phyloP scores from a whole-genome alignment of 2,888 invertebrate species.

The Perizoma flavofasciatum region DNA sequence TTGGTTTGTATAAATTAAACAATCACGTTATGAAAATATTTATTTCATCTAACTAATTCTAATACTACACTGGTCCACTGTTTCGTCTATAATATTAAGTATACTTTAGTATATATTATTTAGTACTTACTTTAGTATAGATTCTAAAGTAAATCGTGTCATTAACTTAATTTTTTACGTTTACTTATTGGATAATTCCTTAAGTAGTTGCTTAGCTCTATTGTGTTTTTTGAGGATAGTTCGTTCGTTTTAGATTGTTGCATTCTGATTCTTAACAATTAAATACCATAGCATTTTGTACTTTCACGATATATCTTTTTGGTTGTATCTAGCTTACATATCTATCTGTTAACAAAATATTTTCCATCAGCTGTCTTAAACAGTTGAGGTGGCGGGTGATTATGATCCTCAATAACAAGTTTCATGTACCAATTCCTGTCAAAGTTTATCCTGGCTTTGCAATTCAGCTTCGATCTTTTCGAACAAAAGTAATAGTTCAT shows the following conservation, averaged over 20 bases:
- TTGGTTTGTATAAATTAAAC: not conserved
- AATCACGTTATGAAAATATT: not conserved
- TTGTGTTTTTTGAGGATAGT: too few species aligned
- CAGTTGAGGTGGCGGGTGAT: constrained; percentile 29
- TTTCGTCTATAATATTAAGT: too few species aligned
- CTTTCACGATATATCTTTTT: too few species aligned
- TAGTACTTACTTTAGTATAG: too few species aligned
- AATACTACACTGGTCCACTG: not conserved
- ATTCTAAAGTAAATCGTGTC: too few species aligned
- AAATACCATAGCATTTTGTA: too few species aligned
- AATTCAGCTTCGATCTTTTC: constrained; percentile 28
- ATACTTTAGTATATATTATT: too few species aligned
- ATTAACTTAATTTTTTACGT: too few species aligned
- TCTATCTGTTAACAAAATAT: constrained; percentile 12
- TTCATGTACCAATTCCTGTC: constrained; percentile 21
- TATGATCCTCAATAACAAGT: constrained; percentile 15
- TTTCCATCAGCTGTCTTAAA: constrained; percentile 11
- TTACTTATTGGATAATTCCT: too few species aligned
- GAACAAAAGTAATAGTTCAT: constrained; percentile 36
- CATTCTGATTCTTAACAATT: too few species aligned
- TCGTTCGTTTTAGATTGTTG: too few species aligned
- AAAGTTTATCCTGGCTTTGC: constrained; percentile 38
- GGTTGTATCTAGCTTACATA: not conserved
- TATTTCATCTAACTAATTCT: constrained; percentile 1
- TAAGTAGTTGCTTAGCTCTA: too few species aligned